Base-by-base conservation (phyloP, 2,888 invertebrate species). In the Lycaena phlaeas region DNA sequence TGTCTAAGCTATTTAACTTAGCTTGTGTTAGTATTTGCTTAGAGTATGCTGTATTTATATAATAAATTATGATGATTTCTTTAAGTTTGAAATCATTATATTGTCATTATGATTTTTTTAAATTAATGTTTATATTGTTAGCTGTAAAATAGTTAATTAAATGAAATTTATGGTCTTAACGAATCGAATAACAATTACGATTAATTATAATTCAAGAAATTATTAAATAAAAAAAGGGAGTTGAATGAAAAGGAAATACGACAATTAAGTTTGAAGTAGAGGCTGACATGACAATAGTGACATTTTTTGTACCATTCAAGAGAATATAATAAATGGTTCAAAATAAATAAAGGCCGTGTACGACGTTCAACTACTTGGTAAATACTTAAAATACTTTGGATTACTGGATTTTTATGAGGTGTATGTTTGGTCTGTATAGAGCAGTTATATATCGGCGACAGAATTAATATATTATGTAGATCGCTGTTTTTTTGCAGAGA, bases 201-300 rank as follows among this genome's bases (percentile, higher is more conserved):
- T 7, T 12, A 29, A 22, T 18, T 38, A 38, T 29, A 7, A 22
- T 11, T 28, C 12, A 39, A 30, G 14, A 39, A 30, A n/a, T 28
- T 29, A 38, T 25, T n/a, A 4, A 10, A 12, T 61, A 65, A 62
- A 58, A 61, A 59, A 59, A 59, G 54, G 51, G 53, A 46, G 47
- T 56, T 70, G 66, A 78, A 76, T 74, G 66, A 64, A 70, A 68
- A 78, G 77, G 72, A 79, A 79, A 77, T 73, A 69, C 66, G 63
- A 74, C 75, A 74, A 75, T 74, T 76, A 49, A 49, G 49, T 49
- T 75, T 72, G 34, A 34, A 72, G 60, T 69, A 73, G 64, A 61
- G 56, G 22, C 22, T 4, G 22, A 52, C 52, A 59, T 60, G 61
- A 77, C 72, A 75, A 75, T 70, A 68, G 69, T 60, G 72, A 68